Evolutionary conservation across 2,113 vertebrate species (phyloP).

Genomic region (Cynopterus brachyotis): DNA sequence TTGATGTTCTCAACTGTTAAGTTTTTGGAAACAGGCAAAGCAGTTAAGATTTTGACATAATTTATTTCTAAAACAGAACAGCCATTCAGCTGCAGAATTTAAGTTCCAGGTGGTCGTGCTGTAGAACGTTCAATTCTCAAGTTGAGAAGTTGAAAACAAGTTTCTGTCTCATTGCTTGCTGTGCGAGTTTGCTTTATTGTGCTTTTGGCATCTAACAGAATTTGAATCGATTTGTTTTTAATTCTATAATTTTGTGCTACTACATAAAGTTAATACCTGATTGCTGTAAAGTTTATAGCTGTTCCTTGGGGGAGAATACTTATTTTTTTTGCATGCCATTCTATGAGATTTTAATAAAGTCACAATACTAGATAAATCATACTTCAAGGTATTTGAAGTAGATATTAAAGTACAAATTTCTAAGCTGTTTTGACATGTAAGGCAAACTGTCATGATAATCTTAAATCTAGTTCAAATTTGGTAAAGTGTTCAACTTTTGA

Average conservation of each 20-base stretch:
- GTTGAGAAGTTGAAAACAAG: conserved; percentile 4
- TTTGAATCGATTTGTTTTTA: conserved; percentile 69
- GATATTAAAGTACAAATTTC: background rate
- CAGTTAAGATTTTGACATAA: background rate
- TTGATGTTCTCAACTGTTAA: background rate
- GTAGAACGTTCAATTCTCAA: background rate
- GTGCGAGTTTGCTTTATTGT: conserved; percentile 58
- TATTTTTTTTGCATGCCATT: background rate
- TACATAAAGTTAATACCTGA: conserved; percentile 69
- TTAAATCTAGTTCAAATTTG: conserved; percentile 59
- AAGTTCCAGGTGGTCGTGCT: background rate
- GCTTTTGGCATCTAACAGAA: conserved; percentile 64
- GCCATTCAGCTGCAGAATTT: background rate
- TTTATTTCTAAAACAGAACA: background rate
- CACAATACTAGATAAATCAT: background rate
- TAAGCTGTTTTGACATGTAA: conserved; percentile 53
- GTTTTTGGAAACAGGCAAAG: background rate
- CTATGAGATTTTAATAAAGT: background rate
- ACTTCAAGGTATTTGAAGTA: background rate
- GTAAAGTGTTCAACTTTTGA: conserved; percentile 65
- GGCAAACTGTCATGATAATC: conserved; percentile 54
- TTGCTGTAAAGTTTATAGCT: conserved; percentile 52
- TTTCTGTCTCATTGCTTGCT: background rate
- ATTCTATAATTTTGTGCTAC: conserved; percentile 67
- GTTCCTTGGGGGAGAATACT: background rate